Percentiles rank a stretch among this genome's conserved stretches.
Evolutionary conservation across 2,113 vertebrate species (phyloP).

Genomic region (Pristiophorus japonicus): DNA sequence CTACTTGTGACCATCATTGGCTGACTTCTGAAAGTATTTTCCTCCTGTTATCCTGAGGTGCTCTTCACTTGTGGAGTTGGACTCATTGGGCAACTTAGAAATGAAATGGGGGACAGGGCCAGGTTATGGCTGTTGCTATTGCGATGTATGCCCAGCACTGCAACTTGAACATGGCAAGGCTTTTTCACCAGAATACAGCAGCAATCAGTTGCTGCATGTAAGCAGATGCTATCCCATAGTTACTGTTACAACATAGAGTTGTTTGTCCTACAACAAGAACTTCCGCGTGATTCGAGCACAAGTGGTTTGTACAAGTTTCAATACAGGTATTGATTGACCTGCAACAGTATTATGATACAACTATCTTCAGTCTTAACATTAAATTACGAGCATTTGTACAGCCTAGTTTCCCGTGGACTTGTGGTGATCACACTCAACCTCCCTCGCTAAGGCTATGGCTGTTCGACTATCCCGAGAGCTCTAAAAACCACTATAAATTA

Average conservation of each 20-base stretch:
- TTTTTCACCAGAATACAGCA: background rate
- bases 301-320: background rate
- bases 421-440: background rate
- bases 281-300: background rate
- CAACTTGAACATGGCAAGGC: background rate
- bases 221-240: background rate
- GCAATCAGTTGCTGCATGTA: background rate
- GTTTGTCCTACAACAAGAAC: background rate
- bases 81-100: background rate
- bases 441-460: background rate
- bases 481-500: background rate
- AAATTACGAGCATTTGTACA: background rate
- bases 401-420: background rate
- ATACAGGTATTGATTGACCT: background rate
- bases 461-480: background rate
- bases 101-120: background rate
- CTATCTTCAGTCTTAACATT: background rate
- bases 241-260: background rate
- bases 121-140: background rate
- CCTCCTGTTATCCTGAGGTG: background rate
- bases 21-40: background rate
- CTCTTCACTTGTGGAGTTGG: background rate
- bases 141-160: background rate
- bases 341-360: background rate
- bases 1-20: background rate